phyloP scores from a whole-genome alignment of 2,113 vertebrate species.

The Tychaedon coryphoeus region DNA sequence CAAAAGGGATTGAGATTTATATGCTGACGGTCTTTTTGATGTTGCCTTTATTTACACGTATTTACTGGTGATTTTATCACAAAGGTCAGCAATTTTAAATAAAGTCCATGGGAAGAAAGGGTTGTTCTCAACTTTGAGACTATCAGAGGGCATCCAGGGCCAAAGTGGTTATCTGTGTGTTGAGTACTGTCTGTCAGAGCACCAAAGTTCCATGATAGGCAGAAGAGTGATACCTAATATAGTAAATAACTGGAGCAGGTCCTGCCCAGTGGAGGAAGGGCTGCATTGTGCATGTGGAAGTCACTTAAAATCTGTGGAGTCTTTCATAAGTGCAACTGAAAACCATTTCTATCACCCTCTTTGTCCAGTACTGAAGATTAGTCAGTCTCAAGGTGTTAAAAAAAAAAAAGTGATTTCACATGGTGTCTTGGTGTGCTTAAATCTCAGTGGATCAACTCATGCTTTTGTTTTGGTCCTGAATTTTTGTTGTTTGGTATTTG shows the following conservation, averaged over 20 bases:
- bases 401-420: background rate
- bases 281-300: fast-evolving
- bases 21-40: background rate
- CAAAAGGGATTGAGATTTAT: background rate
- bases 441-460: background rate
- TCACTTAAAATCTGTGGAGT: background rate
- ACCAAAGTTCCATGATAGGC: background rate
- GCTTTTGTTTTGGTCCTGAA: background rate
- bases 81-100: background rate
- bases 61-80: background rate
- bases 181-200: background rate
- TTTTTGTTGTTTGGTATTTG: background rate
- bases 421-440: background rate
- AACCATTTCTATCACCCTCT: background rate
- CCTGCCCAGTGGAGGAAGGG: background rate
- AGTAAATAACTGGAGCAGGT: background rate
- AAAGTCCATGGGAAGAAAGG: background rate
- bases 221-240: background rate
- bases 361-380: background rate
- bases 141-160: background rate
- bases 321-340: background rate
- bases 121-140: background rate
- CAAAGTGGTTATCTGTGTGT: background rate
- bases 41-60: fast-evolving
- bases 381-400: background rate